Evolutionary conservation across 2,113 vertebrate genomes (phyloP), one percentile per base, ranked within the genome.

Genomic region (Rhea americana): DNA sequence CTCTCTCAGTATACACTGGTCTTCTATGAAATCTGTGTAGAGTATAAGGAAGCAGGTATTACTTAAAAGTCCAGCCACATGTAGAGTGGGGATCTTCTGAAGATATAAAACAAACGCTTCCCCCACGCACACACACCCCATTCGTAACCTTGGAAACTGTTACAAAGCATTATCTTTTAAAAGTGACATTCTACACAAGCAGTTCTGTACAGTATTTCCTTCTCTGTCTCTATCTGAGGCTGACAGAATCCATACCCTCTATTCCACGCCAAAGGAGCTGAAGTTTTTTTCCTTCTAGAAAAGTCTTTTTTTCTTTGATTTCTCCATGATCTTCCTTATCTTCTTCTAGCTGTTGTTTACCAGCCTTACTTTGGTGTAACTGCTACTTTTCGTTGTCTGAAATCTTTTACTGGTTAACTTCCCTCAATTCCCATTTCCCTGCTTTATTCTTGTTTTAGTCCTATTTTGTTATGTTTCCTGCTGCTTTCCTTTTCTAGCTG

Each of bases 121-220:
- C 65, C 56, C 5, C 35, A 35, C 35, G 6, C 35, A 35, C 35
- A 35, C 35, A 35, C 35, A 35, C 35, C 35, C 19, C 26, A n/a
- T 73, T 85, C 0, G 58, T 95, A 96, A 87, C 92, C 93, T 87
- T 94, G 92, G 93, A 92, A 96, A 96, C 93, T 79, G 84, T 91
- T 94, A 62, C 13, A 82, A 85, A 82, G 67, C 58, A 73, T 92
- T 96, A 89, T 89, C 91, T 95, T 89, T 62, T 66, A 37, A 70
- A 95, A 92, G 51, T 85, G 87, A 50, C 86, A 58, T 85, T 90
- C 77, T 85, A 73, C 2, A 1, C 77, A 82, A 89, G 50, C 25
- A 84, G 41, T 62, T 94, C 62, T 70, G 53, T 88, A 71, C 47
- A 80, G 74, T 85, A 80, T 85, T 85, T 96, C 80, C 68, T 91